Evolutionary conservation across 2,888 invertebrate species (phyloP).

Genomic region (Ectemnius continuus): DNA sequence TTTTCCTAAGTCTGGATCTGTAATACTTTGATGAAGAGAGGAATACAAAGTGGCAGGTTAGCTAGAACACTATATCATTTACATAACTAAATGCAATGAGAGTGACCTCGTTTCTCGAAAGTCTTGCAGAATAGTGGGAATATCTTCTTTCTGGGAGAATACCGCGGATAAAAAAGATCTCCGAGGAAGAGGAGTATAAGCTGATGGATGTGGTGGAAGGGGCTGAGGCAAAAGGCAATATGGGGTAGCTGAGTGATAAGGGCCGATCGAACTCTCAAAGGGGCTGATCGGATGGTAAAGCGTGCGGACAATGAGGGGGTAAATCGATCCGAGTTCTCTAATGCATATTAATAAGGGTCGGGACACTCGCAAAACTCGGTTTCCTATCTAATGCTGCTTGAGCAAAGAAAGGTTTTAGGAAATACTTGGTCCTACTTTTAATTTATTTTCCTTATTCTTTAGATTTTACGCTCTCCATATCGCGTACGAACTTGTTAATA

Average conservation of each 20-base stretch:
- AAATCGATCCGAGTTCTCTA: conserved; percentile 67
- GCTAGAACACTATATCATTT: too few relatives aligned
- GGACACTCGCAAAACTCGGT: conserved; percentile 50
- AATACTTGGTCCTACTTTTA: too few relatives aligned
- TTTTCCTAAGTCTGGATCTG: too few relatives aligned
- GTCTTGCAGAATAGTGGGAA: neutral
- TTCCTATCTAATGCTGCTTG: conserved; percentile 47
- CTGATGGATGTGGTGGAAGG: neutral
- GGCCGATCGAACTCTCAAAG: conserved; percentile 65
- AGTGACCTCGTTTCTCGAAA: neutral
- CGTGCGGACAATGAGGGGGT: conserved; percentile 67
- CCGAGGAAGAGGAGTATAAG: conserved; percentile 2
- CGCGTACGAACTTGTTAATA: too few relatives aligned
- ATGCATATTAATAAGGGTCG: conserved; percentile 71
- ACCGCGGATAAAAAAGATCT: neutral
- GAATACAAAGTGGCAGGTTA: too few relatives aligned
- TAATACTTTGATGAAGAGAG: too few relatives aligned
- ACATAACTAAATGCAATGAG: neutral
- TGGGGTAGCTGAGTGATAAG: conserved; percentile 50
- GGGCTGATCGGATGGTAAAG: conserved; percentile 64
- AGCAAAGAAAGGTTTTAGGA: neutral
- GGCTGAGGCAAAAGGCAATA: conserved; percentile 10
- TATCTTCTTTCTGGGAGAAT: neutral
- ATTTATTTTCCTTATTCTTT: too few relatives aligned
- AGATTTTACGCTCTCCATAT: too few relatives aligned